A percentile compares a stretch with the other conserved stretches of the same genome.
These are phyloP conservation scores for Eurosta solidaginis DNA, from an alignment of 1,140 invertebrate species.

Conservation along the genomic window DNA sequence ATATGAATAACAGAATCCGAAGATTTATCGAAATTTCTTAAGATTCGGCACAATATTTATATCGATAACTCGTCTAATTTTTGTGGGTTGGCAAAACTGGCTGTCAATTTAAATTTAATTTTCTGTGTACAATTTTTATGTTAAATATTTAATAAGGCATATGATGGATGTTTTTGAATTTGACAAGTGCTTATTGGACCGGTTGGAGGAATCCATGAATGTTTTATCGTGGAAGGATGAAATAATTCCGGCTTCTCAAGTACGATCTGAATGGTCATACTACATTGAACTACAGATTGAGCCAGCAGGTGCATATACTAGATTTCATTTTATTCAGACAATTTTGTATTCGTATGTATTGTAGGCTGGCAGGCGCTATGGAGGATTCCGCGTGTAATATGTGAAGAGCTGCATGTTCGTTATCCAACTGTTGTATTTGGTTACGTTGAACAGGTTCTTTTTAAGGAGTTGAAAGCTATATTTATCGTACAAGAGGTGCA, in stretches of 20 bases:
- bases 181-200: conserved; percentile 65
- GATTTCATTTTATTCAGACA: not conserved
- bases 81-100: not conserved
- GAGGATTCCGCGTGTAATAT: conserved; percentile 66
- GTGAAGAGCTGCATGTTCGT: conserved; percentile 64
- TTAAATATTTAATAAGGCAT: not conserved
- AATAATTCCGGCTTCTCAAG: conserved; percentile 62
- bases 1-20: too few species aligned
- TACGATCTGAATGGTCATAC: conserved; percentile 64
- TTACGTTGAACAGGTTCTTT: conserved; percentile 63
- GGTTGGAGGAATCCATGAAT: conserved; percentile 63
- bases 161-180: conserved; percentile 65
- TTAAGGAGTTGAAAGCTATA: conserved; percentile 61
- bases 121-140: not conserved
- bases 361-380: conserved; percentile 67
- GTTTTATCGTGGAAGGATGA: conserved; percentile 60
- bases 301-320: conserved; percentile 46
- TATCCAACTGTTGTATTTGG: conserved; percentile 67
- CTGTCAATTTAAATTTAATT: not conserved
- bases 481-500: conserved; percentile 64
- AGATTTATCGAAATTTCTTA: too few species aligned
- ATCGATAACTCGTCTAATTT: too few species aligned
- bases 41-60: too few species aligned
- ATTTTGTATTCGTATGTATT: not conserved
- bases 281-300: conserved; percentile 66